These are phyloP conservation scores for Thryonomys swinderianus DNA, from an alignment of 2,113 vertebrate species.

Conservation along the genomic window DNA sequence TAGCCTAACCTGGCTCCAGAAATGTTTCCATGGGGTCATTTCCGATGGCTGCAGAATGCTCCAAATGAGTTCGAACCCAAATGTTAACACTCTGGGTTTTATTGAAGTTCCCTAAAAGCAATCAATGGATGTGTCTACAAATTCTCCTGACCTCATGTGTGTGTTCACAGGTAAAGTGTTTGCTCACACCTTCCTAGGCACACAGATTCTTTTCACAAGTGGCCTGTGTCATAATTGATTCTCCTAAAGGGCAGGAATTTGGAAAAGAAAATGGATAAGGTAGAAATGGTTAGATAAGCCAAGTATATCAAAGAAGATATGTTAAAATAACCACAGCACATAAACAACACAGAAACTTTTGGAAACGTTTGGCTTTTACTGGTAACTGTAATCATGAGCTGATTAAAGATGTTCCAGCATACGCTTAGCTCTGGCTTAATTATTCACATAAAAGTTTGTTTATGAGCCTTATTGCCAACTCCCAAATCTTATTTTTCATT, in stretches of 20 bases:
- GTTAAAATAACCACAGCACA: conserved; percentile 49
- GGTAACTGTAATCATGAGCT: conserved; percentile 68
- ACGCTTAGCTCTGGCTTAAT: conserved; percentile 78
- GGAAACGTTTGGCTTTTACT: conserved; percentile 66
- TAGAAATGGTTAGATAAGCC: not conserved
- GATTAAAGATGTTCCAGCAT: conserved; percentile 81
- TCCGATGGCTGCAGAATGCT: not conserved
- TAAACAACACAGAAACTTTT: not conserved
- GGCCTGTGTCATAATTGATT: not conserved
- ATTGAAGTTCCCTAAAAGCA: not conserved
- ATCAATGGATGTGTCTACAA: not conserved
- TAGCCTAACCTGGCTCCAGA: not conserved
- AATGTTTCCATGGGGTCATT: not conserved
- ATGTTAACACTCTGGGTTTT: not conserved
- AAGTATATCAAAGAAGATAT: conserved; percentile 55
- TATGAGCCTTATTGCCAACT: conserved; percentile 71
- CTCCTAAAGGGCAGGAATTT: not conserved
- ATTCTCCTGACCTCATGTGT: not conserved
- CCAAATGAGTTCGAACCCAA: not conserved
- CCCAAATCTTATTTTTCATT: conserved; percentile 76
- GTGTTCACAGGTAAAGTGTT: not conserved
- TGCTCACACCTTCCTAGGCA: not conserved
- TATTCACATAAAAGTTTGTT: conserved; percentile 83
- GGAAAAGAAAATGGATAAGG: not conserved
- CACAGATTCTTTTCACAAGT: not conserved